A percentile compares a stretch with the other conserved stretches of the same genome.
phyloP scores from a whole-genome alignment of 2,888 invertebrate species.

The Drosophila yooni region DNA sequence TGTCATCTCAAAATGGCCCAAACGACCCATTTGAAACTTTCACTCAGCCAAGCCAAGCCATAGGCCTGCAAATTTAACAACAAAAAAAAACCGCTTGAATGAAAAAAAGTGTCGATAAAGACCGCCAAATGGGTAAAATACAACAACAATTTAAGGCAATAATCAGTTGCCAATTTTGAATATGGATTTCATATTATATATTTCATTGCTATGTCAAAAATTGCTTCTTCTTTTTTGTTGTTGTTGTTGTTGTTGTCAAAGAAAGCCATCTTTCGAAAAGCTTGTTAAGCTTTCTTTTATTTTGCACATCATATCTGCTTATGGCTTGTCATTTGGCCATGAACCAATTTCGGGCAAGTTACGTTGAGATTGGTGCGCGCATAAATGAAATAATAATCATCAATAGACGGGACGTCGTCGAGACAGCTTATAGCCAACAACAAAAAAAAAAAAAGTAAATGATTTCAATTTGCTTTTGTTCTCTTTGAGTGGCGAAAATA shows the following conservation, averaged over 20 bases:
- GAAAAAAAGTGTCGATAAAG: slow-evolving; percentile 4
- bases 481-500: slow-evolving; percentile 22
- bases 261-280: slow-evolving; percentile 25
- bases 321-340: slow-evolving; percentile 45
- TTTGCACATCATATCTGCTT: slow-evolving; percentile 21
- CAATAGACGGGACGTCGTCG: slow-evolving; percentile 19
- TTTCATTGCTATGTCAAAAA: slow-evolving; percentile 12
- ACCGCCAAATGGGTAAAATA: neutral
- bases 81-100: neutral
- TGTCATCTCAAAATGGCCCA: neutral
- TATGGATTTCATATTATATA: slow-evolving; percentile 20
- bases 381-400: slow-evolving; percentile 32
- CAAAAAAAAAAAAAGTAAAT: neutral
- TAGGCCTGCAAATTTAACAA: slow-evolving; percentile 30
- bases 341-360: slow-evolving; percentile 57
- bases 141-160: neutral
- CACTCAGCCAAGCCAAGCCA: slow-evolving; percentile 13
- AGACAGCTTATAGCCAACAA: slow-evolving; percentile 35
- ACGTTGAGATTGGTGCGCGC: slow-evolving; percentile 14
- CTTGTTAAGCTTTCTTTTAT: slow-evolving; percentile 63
- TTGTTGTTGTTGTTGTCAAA: slow-evolving; percentile 5
- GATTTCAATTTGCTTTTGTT: slow-evolving; percentile 4
- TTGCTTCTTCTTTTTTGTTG: neutral
- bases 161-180: slow-evolving; percentile 9
- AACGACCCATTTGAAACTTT: slow-evolving; percentile 26